A percentile compares a stretch with the other conserved stretches of the same genome.
Evolutionary conservation across 2,113 vertebrate species (phyloP).

Genomic region (Sapayoa aenigma): DNA sequence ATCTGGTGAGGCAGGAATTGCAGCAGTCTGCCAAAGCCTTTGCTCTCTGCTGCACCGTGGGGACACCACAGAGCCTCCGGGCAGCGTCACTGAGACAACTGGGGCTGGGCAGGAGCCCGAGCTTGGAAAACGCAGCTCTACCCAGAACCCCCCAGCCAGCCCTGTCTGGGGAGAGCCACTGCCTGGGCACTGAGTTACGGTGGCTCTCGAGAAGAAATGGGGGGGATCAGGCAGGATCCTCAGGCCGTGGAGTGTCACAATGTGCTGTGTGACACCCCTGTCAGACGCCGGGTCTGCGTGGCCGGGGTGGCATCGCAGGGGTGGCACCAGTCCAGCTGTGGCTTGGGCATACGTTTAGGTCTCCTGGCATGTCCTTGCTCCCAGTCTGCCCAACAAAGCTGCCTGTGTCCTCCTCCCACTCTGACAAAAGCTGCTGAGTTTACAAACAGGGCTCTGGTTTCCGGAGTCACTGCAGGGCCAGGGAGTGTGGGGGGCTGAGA

Average conservation of each 20-base stretch:
- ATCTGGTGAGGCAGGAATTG: neutral
- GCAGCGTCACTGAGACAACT: neutral
- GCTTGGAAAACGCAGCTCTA: neutral
- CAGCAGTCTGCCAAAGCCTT: neutral
- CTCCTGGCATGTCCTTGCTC: neutral
- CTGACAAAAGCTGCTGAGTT: conserved; percentile 2
- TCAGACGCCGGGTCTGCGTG: accelerated
- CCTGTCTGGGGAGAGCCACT: neutral
- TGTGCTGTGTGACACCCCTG: neutral
- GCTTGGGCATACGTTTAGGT: neutral
- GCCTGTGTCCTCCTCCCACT: neutral
- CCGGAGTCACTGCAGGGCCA: neutral
- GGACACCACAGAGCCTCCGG: neutral
- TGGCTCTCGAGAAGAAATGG: neutral
- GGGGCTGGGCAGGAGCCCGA: neutral
- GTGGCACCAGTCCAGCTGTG: too few species aligned
- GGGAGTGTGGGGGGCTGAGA: neutral
- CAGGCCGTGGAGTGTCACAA: neutral
- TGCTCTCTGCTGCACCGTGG: neutral
- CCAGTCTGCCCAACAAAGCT: neutral
- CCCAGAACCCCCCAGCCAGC: neutral
- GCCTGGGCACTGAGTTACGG: neutral
- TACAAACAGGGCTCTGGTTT: conserved; percentile 12
- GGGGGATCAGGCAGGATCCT: neutral
- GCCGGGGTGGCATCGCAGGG: accelerated